These are phyloP conservation scores for Poeciliopsis presidionis DNA, from an alignment of 2,797 vertebrate genomes.

Conservation along the genomic window DNA sequence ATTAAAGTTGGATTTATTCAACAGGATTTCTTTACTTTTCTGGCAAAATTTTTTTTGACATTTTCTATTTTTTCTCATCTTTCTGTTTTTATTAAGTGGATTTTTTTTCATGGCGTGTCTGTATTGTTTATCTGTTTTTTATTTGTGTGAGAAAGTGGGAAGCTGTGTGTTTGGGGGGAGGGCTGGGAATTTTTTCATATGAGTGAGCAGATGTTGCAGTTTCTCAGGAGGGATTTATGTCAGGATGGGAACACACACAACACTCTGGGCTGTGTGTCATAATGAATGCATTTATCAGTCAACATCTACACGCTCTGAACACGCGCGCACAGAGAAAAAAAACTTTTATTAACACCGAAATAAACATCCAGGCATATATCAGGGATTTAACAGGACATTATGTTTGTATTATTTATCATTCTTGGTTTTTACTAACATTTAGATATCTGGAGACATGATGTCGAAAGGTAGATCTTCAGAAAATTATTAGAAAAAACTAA, in stretches of 20 bases:
- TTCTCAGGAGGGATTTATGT: slow-evolving; percentile 74
- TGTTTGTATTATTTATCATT: not conserved
- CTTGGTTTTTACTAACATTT: not conserved
- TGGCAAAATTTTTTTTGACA: slow-evolving; percentile 37
- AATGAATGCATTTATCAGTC: slow-evolving; percentile 56
- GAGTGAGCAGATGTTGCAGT: slow-evolving; percentile 71
- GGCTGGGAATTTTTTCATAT: slow-evolving; percentile 48
- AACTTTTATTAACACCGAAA: not conserved
- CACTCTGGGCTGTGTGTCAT: slow-evolving; percentile 38
- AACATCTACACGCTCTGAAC: slow-evolving; percentile 26
- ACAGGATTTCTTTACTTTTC: slow-evolving; percentile 59
- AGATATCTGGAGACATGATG: not conserved
- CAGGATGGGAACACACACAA: slow-evolving; percentile 49
- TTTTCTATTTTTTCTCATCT: slow-evolving; percentile 23
- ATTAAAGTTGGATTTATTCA: slow-evolving; percentile 76
- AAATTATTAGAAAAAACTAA: not conserved
- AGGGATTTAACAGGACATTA: not conserved
- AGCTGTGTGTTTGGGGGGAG: slow-evolving; percentile 35
- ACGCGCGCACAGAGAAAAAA: not conserved
- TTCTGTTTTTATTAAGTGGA: not conserved
- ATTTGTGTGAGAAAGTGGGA: slow-evolving; percentile 51
- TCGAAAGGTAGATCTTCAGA: not conserved
- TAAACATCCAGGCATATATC: not conserved
- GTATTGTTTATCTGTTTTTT: slow-evolving; percentile 28
- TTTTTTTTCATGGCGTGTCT: slow-evolving; percentile 8